phyloP scores from a whole-genome alignment of 2,797 vertebrate species.

The Spinus pinus region DNA sequence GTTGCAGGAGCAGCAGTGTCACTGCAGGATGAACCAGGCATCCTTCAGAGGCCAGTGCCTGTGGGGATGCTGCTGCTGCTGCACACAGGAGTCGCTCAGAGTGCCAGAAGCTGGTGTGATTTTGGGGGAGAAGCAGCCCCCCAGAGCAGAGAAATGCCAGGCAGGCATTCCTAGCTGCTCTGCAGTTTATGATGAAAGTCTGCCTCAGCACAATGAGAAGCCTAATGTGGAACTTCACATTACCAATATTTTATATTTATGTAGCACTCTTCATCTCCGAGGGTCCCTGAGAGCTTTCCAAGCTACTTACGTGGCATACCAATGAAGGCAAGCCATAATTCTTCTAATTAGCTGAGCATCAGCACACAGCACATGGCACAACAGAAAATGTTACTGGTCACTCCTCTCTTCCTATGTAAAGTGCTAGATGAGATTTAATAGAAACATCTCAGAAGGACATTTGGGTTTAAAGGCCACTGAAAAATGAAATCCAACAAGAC shows the following conservation, averaged over 20 bases:
- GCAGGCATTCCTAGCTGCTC: background rate
- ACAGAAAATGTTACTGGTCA: background rate
- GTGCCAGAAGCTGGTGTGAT: background rate
- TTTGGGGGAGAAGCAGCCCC: background rate
- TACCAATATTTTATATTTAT: conserved; percentile 61
- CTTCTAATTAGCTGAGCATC: conserved; percentile 50
- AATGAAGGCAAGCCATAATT: conserved; percentile 35
- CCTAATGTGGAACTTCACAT: conserved; percentile 27
- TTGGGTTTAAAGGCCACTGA: background rate
- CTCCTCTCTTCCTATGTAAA: background rate
- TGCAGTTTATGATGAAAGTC: background rate
- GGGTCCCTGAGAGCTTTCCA: conserved; percentile 43
- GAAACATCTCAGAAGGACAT: background rate
- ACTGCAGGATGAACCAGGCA: background rate
- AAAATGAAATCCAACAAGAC: background rate
- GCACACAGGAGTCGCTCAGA: accelerated
- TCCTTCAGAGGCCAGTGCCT: background rate
- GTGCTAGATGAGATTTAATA: background rate
- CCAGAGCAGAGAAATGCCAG: background rate
- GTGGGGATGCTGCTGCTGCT: accelerated
- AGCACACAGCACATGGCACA: background rate
- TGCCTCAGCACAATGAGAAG: conserved; percentile 15
- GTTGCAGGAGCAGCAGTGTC: background rate
- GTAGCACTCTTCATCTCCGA: conserved; percentile 41
- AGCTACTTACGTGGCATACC: conserved; percentile 31